Percentiles rank a stretch among this genome's conserved stretches.
phyloP scores from a whole-genome alignment of 2,797 vertebrate genomes.

The Avahi laniger region DNA sequence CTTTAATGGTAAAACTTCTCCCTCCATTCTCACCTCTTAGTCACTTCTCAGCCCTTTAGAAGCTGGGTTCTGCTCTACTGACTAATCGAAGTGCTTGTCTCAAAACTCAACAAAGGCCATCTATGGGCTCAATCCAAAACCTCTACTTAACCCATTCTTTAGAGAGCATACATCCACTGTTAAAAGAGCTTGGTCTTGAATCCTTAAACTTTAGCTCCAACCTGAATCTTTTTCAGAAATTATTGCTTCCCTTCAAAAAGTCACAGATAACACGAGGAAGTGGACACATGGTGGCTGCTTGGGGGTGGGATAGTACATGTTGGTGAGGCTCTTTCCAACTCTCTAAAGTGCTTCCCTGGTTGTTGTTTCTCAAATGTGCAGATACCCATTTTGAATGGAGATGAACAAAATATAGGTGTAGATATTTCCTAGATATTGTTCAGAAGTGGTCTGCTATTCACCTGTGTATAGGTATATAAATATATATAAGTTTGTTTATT shows the following conservation, averaged over 20 bases:
- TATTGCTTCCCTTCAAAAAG: not conserved
- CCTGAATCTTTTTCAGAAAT: not conserved
- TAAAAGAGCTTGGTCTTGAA: not conserved
- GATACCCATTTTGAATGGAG: not conserved
- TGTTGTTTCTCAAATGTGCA: not conserved
- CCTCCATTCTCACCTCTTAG: not conserved
- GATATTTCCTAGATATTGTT: not conserved
- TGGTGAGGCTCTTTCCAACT: not conserved
- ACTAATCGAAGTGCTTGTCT: not conserved
- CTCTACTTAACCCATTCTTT: not conserved
- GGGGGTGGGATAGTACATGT: fast-evolving
- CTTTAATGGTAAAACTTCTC: not conserved
- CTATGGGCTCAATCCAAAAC: not conserved
- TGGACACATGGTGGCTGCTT: not conserved
- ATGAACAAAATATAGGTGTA: not conserved
- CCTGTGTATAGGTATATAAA: not conserved
- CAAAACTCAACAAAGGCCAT: not conserved
- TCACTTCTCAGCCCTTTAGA: not conserved
- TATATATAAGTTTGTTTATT: not conserved
- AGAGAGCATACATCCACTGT: not conserved
- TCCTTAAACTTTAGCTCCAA: not conserved
- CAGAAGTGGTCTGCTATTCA: not conserved
- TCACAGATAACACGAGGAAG: not conserved
- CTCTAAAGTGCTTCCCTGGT: not conserved
- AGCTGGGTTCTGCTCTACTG: not conserved